Base-by-base conservation (phyloP, 2,888 invertebrate species). In the Atrina japonica region DNA sequence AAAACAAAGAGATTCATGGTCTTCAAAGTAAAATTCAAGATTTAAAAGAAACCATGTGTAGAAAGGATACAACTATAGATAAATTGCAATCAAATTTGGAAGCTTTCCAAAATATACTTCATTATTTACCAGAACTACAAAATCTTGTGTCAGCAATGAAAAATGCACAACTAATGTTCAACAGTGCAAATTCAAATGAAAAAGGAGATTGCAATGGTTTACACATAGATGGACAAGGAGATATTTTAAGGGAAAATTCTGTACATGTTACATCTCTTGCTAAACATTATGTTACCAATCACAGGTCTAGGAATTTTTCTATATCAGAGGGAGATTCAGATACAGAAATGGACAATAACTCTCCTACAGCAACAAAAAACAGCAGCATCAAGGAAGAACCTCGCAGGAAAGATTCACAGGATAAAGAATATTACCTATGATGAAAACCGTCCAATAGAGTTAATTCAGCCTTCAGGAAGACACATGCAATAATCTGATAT, bases 311-410 rank as follows among this genome's bases (percentile, higher is more conserved):
- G 45, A 74, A 76, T 35, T 80, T 80, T 58, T 80, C 81, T 40
- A 70, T 81, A 50, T 77, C 81, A 25, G 78, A 78, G 41, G 78
- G 77, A 59, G 73, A 77, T 55, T 60, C 66, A 49, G 72, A 72
- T 16, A 72, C 74, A 43, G 50, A 47, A 29, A 27, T 25, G 21
- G 23, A 52, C 3, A 25, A 5, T 9, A 52, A 25, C 5, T 23
- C 16, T 23, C 5, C 21, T 9, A 5, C 52, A 18, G 23, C 52
- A 23, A 52, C 1, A 23, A 25, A 18, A 52, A 52, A 23, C 27
- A 52, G 25, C 27, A 52, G 27, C 25, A 52, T 52, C 11, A 5
- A 52, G 25, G 52, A 52, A 25, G 52, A 52, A 52, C 25, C 52
- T 52, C 52, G 25, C 5, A 5, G 25, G 16, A 21, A 52, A 16